Evolutionary conservation across 2,113 vertebrate genomes (phyloP).

Genomic region (Aptenodytes forsteri): DNA sequence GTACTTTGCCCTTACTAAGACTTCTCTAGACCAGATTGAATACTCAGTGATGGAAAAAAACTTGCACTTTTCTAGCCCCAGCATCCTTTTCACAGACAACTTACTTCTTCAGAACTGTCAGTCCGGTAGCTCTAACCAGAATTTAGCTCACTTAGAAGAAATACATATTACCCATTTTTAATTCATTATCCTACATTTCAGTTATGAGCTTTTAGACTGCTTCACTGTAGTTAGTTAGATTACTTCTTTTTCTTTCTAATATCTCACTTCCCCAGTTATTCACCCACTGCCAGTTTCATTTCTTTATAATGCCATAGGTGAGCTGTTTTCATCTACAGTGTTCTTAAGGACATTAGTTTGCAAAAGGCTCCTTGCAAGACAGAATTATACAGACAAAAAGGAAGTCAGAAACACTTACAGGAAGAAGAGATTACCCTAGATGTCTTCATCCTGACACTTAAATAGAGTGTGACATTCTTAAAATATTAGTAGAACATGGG

Average conservation of each 20-base stretch:
- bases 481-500: not conserved
- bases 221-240: not conserved
- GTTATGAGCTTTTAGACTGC: not conserved
- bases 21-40: not conserved
- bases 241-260: not conserved
- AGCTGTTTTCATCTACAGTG: not conserved
- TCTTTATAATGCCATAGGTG: not conserved
- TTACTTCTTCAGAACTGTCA: not conserved
- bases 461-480: constrained; percentile 1
- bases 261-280: not conserved
- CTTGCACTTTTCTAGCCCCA: not conserved
- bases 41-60: not conserved
- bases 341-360: constrained; percentile 38
- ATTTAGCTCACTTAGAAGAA: not conserved
- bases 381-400: constrained; percentile 38
- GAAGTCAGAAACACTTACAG: constrained; percentile 16
- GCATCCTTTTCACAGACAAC: not conserved
- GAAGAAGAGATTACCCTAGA: constrained; percentile 24
- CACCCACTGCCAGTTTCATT: not conserved
- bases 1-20: not conserved
- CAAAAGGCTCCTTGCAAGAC: constrained; percentile 9
- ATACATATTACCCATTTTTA: not conserved
- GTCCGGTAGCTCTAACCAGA: not conserved
- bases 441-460: constrained; percentile 46
- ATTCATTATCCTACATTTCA: not conserved